phyloP scores from a whole-genome alignment of 2,888 invertebrate genomes.

The Eilema sororculum region DNA sequence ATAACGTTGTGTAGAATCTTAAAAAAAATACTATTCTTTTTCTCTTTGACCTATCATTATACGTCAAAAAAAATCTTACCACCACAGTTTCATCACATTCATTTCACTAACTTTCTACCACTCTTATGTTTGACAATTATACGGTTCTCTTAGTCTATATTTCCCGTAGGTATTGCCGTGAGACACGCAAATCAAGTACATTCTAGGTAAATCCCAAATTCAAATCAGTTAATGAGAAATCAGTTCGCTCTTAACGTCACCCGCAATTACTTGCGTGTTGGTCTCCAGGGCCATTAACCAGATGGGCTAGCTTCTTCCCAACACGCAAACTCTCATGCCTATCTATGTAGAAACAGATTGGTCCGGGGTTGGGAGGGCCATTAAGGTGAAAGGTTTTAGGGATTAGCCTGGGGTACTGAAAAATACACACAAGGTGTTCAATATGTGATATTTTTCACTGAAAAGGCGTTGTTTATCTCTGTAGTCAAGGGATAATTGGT shows the following conservation, averaged over 20 bases:
- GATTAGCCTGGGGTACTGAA: conserved; percentile 43
- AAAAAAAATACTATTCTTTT: too few species aligned
- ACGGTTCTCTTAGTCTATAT: background rate
- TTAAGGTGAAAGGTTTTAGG: conserved; percentile 50
- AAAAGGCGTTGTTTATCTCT: conserved; percentile 15
- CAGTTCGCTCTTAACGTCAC: conserved; percentile 23
- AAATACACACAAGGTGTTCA: conserved; percentile 37
- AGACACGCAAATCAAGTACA: conserved; percentile 2
- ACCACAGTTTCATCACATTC: too few species aligned
- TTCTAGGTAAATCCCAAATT: conserved; percentile 8
- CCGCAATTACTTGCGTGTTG: conserved; percentile 40
- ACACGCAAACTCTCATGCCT: conserved; percentile 57
- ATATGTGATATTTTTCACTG: conserved; percentile 39
- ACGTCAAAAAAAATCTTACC: too few species aligned
- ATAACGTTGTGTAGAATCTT: too few species aligned
- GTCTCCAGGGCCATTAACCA: conserved; percentile 44
- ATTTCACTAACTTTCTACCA: too few species aligned
- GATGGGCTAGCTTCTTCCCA: conserved; percentile 48
- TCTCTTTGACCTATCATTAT: too few species aligned
- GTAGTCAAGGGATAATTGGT: conserved; percentile 8
- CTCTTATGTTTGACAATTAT: background rate
- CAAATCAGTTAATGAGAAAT: conserved; percentile 35
- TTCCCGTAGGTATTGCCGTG: background rate
- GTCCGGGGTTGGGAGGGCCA: conserved; percentile 47
- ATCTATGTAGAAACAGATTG: conserved; percentile 52